phyloP scores from a whole-genome alignment of 1,140 invertebrate species.

The Semibalanus balanoides region DNA sequence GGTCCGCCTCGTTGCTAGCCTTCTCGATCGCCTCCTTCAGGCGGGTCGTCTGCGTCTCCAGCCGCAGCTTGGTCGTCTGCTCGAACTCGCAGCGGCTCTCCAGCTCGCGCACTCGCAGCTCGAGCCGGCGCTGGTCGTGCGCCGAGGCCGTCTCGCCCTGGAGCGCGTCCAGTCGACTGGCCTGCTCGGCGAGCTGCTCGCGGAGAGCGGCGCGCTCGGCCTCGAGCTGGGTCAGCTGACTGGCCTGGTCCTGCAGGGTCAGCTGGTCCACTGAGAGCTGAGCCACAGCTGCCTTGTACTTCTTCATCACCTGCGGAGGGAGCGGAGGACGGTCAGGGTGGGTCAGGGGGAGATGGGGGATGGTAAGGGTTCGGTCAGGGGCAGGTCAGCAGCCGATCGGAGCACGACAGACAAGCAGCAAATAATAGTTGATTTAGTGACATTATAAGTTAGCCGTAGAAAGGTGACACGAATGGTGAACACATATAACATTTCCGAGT shows the following conservation, averaged over 20 bases:
- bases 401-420: too few relatives aligned
- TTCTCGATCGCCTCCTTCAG: conserved; percentile 72
- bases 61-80: conserved; percentile 58
- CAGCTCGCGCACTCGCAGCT: conserved; percentile 68
- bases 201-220: conserved; percentile 20
- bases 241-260: conserved; percentile 60
- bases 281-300: conserved; percentile 73
- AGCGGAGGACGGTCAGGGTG: neutral
- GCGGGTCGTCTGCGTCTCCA: conserved; percentile 64
- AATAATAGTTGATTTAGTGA: too few relatives aligned
- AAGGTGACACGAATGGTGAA: too few relatives aligned
- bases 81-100: conserved; percentile 81
- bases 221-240: conserved; percentile 45
- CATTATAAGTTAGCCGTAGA: too few relatives aligned
- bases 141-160: conserved; percentile 53
- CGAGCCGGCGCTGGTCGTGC: conserved; percentile 47
- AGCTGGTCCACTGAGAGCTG: conserved; percentile 71
- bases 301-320: conserved; percentile 55
- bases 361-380: too few relatives aligned
- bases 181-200: conserved; percentile 48
- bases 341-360: neutral
- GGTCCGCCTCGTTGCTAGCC: conserved; percentile 53
- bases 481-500: too few relatives aligned
- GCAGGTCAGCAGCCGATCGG: too few relatives aligned
- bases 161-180: conserved; percentile 55